Evolutionary conservation across 2,797 vertebrate genomes (phyloP).

Genomic region (Toxotes lorentzi): DNA sequence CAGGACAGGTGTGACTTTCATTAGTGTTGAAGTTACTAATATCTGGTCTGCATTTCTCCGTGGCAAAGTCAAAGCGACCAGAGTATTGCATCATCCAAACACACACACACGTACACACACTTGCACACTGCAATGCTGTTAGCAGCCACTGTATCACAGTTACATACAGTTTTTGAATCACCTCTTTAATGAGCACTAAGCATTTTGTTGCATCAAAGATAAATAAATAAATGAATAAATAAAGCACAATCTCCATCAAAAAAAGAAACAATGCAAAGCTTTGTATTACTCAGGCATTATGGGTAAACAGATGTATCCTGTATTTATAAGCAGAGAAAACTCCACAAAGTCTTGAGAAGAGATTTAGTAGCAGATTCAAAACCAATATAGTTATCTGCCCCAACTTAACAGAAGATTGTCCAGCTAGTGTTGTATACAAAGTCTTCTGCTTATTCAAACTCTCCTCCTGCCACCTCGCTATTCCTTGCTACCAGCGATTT

Average conservation of each 20-base stretch:
- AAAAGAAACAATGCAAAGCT: slow-evolving; percentile 24
- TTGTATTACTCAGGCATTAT: slow-evolving; percentile 9
- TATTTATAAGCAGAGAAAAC: slow-evolving; percentile 37
- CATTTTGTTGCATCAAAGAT: slow-evolving; percentile 36
- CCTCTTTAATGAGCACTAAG: slow-evolving; percentile 22
- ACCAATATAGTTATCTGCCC: slow-evolving; percentile 51
- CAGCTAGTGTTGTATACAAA: slow-evolving; percentile 65
- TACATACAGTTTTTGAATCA: slow-evolving; percentile 35
- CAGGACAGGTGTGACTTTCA: slow-evolving; percentile 39
- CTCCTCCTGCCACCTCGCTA: slow-evolving; percentile 62
- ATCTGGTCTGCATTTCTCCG: slow-evolving; percentile 61
- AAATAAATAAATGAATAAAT: slow-evolving; percentile 21
- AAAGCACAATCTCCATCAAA: slow-evolving; percentile 17
- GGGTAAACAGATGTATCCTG: slow-evolving; percentile 30
- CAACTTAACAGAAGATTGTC: slow-evolving; percentile 61
- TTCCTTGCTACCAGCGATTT: slow-evolving; percentile 85
- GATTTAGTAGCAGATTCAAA: slow-evolving; percentile 60
- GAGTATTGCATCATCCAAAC: slow-evolving; percentile 66
- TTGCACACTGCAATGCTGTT: slow-evolving; percentile 13
- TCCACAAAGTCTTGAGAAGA: slow-evolving; percentile 27
- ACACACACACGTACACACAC: slow-evolving; percentile 7
- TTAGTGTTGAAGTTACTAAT: slow-evolving; percentile 56
- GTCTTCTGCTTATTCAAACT: slow-evolving; percentile 67
- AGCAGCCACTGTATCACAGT: slow-evolving; percentile 43
- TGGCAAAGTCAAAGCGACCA: slow-evolving; percentile 28